Percentiles rank a stretch among this genome's conserved stretches.
Evolutionary conservation across 2,888 invertebrate genomes (phyloP).

Genomic region (Dynastes grantii): DNA sequence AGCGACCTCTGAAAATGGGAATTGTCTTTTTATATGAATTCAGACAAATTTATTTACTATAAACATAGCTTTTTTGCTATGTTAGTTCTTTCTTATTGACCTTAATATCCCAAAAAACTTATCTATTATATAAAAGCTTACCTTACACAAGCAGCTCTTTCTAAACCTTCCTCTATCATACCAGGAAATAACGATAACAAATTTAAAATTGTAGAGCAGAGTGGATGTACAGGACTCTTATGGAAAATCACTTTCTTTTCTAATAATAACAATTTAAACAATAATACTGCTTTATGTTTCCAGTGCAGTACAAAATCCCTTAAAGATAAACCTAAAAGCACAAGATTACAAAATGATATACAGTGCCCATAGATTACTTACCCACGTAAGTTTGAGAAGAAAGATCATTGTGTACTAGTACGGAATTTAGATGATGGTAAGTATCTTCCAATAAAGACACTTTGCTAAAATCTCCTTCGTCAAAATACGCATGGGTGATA

Average conservation of each 20-base stretch:
- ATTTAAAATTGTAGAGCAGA: constrained; percentile 90
- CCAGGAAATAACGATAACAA: constrained; percentile 93
- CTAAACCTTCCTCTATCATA: constrained; percentile 88
- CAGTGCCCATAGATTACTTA: constrained; percentile 64
- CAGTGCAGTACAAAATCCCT: constrained; percentile 87
- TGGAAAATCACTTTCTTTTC: constrained; percentile 93
- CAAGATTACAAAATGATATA: constrained; percentile 42
- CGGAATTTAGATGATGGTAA: constrained; percentile 91
- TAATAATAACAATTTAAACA: constrained; percentile 93
- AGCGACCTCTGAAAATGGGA: too few relatives aligned
- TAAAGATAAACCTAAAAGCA: constrained; percentile 83
- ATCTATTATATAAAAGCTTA: constrained; percentile 63
- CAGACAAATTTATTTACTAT: too few relatives aligned
- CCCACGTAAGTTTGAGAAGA: constrained; percentile 81
- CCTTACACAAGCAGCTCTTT: constrained; percentile 87
- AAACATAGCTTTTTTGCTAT: too few relatives aligned
- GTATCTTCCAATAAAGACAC: constrained; percentile 92
- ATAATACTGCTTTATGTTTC: constrained; percentile 91
- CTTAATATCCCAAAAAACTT: too few relatives aligned
- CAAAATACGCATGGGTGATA: constrained; percentile 97
- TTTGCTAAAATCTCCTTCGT: constrained; percentile 94
- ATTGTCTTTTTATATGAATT: too few relatives aligned
- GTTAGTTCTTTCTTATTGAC: too few relatives aligned
- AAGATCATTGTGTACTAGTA: constrained; percentile 77
- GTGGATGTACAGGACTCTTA: constrained; percentile 91